Base-by-base conservation (phyloP, 2,888 invertebrate genomes). In the Tricholauxania praeusta region DNA sequence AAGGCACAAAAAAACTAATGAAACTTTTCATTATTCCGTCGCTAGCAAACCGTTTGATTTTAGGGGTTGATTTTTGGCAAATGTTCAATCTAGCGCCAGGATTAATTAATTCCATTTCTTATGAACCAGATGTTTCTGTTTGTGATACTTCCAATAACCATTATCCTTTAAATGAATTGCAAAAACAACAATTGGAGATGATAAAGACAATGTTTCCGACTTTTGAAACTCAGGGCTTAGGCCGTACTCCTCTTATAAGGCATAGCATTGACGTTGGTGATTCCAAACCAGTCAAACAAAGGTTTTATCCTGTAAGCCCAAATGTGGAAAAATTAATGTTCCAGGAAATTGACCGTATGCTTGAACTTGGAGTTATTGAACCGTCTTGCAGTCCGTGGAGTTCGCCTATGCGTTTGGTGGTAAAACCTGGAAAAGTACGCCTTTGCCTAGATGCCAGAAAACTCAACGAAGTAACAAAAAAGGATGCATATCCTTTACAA, bases 41-140 rank as follows among this genome's bases (percentile, higher is more conserved):
- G 12, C 10, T 72, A 7, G 10, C 22, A 10, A 67, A 72, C 55
- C 17, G 53, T 2, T 19, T 72, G 3, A 68, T 72, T 12, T 47
- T 62, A 47, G 67, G 72, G 8, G n/a, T 68, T 15, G 68, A 72
- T 48, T 72, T 72, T 48, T 68, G 49, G 63, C 55, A 53, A 48
- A 10, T n/a, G 1, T 72, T 72, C 2, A 51, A 71, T 14, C 12
- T 71, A 32, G 65, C 65, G n/a, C 65, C 67, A 32, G 69, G 51
- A n/a, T 22, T 51, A 4, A 19, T 48, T 17, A 0, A 12, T 14
- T 48, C 57, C 4, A 12, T 59, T 48, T 22, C 14, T 17, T 22
- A 10, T 10, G 39, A 12, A 60, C 4, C 22, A 12, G 15, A 22
- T 28, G 2, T 4, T 12, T 15, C 6, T 0, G 32, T 19, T 19